These are phyloP conservation scores for Melipona bicolor DNA, from an alignment of 2,888 invertebrate genomes.

Conservation along the genomic window DNA sequence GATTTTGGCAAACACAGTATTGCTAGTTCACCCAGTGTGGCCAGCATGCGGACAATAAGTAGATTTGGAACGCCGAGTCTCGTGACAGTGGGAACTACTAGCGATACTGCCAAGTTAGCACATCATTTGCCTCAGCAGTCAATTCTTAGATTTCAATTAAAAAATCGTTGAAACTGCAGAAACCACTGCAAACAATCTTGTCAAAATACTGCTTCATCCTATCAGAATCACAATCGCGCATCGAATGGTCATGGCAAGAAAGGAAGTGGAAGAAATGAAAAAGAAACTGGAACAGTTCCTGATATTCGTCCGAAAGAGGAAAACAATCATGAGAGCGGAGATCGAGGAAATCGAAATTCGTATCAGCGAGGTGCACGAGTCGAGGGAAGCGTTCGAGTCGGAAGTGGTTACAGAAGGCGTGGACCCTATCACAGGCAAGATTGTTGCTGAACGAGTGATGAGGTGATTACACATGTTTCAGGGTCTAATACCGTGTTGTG, in stretches of 20 bases:
- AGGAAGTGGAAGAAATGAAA: constrained; percentile 85
- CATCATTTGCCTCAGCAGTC: background rate
- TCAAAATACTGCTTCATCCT: background rate
- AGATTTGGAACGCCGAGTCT: constrained; percentile 46
- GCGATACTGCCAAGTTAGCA: constrained; percentile 45
- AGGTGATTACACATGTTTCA: constrained; percentile 71
- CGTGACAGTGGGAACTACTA: constrained; percentile 26
- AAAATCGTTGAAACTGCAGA: background rate
- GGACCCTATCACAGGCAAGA: constrained; percentile 87
- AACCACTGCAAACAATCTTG: background rate
- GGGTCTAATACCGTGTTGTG: background rate
- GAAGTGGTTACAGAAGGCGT: constrained; percentile 85
- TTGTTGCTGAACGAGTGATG: constrained; percentile 87
- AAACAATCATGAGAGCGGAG: constrained; percentile 85
- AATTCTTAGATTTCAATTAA: background rate
- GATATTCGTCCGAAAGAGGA: constrained; percentile 80
- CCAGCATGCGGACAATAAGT: constrained; percentile 63
- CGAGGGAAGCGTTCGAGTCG: constrained; percentile 85
- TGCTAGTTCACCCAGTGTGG: constrained; percentile 52
- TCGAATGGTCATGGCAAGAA: constrained; percentile 85
- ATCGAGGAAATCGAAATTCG: constrained; percentile 86
- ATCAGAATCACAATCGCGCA: constrained; percentile 85
- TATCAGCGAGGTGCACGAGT: constrained; percentile 85
- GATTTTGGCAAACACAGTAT: constrained; percentile 30
- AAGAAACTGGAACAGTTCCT: constrained; percentile 79